Evolutionary conservation across 2,888 invertebrate species (phyloP).

Genomic region (Sylvicola fuscatus): DNA sequence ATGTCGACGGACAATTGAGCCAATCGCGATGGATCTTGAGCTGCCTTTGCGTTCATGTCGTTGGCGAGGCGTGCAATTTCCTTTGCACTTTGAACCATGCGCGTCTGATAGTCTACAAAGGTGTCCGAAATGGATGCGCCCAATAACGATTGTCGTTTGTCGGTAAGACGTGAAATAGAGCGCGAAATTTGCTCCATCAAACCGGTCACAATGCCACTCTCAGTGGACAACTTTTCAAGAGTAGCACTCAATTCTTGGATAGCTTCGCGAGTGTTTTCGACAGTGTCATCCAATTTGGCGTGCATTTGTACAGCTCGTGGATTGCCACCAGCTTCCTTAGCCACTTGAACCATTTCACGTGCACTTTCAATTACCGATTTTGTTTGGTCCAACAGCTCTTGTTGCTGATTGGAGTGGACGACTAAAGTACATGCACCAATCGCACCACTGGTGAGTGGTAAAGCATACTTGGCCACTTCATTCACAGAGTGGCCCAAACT

Average conservation of each 20-base stretch:
- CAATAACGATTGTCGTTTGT: conserved; percentile 47
- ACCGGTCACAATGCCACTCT: conserved; percentile 74
- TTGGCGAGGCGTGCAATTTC: conserved; percentile 83
- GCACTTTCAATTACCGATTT: conserved; percentile 92
- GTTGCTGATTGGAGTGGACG: conserved; percentile 72
- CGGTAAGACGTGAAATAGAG: conserved; percentile 63
- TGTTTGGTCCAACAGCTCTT: conserved; percentile 69
- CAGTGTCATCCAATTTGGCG: conserved; percentile 63
- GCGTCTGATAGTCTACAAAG: conserved; percentile 91
- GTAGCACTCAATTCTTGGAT: conserved; percentile 60
- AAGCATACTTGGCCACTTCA: conserved; percentile 55
- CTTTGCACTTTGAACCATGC: conserved; percentile 88
- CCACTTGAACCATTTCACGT: conserved; percentile 60
- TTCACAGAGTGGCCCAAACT: conserved; percentile 75
- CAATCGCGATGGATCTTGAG: conserved; percentile 51
- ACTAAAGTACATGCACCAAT: conserved; percentile 81
- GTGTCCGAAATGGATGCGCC: conserved; percentile 49
- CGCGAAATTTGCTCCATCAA: conserved; percentile 80
- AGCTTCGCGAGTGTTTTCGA: conserved; percentile 55
- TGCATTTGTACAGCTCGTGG: conserved; percentile 68
- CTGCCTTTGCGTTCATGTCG: conserved; percentile 77
- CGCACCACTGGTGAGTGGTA: conserved; percentile 64
- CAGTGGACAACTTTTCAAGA: conserved; percentile 64
- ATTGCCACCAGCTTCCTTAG: conserved; percentile 85
- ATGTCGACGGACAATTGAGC: conserved; percentile 72